phyloP scores from a whole-genome alignment of 2,888 invertebrate genomes.

The Dasypolia templi region DNA sequence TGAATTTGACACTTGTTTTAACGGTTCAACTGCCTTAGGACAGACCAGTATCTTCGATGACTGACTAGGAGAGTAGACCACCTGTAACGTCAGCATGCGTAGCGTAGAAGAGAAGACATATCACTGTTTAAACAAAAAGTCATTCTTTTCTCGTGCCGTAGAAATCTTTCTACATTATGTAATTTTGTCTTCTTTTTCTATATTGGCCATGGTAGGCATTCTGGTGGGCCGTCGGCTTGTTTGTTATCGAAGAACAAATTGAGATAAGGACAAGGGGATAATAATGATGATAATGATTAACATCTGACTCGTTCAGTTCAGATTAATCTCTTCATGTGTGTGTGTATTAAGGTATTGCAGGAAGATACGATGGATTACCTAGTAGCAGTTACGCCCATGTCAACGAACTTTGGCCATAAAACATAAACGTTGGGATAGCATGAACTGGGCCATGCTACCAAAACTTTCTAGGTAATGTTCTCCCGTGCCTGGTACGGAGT shows the following conservation, averaged over 20 bases:
- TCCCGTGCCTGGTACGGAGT: constrained; percentile 37
- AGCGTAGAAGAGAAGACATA: no score
- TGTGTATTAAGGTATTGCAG: not conserved
- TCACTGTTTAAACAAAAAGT: no score
- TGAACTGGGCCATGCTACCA: constrained; percentile 13
- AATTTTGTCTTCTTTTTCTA: no score
- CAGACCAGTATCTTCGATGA: no score
- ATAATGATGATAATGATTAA: not conserved
- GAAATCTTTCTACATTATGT: no score
- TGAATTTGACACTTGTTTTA: no score
- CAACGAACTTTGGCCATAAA: constrained; percentile 14
- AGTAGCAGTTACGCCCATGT: not conserved
- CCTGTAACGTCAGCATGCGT: not conserved
- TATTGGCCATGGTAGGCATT: no score
- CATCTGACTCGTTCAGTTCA: not conserved
- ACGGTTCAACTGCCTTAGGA: no score
- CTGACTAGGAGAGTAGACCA: no score
- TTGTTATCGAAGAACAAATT: not conserved
- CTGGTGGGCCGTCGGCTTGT: no score
- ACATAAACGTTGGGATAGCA: constrained; percentile 10
- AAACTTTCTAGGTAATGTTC: constrained; percentile 21
- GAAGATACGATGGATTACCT: not conserved
- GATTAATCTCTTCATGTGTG: not conserved
- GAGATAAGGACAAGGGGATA: not conserved
- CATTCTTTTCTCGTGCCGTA: no score